A percentile compares a stretch with the other conserved stretches of the same genome.
phyloP scores from a whole-genome alignment of 2,113 vertebrate genomes.

The human (Homo sapiens) region DNA sequence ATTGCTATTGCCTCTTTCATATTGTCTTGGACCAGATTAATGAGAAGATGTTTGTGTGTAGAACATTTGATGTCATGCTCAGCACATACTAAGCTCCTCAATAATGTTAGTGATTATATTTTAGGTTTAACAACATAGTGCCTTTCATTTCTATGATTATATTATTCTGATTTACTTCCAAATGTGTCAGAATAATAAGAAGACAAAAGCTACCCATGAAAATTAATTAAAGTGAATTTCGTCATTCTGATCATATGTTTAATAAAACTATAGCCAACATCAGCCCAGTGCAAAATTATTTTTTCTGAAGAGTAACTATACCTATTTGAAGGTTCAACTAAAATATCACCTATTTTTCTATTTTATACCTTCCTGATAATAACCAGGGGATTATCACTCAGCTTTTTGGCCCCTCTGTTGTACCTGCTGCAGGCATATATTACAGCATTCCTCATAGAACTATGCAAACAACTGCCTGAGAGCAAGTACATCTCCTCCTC shows the following conservation, averaged over 20 bases:
- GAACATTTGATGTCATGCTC: not conserved
- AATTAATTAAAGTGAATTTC: conserved; percentile 9
- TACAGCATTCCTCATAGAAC: not conserved
- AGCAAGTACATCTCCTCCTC: not conserved
- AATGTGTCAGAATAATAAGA: not conserved
- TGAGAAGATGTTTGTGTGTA: not conserved
- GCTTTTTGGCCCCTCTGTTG: not conserved
- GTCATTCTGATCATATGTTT: not conserved
- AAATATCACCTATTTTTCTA: not conserved
- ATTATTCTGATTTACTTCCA: conserved; percentile 16
- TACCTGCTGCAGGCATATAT: not conserved
- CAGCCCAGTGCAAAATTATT: not conserved
- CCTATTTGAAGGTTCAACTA: not conserved
- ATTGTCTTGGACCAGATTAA: not conserved
- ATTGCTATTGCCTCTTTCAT: not conserved
- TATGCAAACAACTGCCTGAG: not conserved
- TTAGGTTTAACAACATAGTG: not conserved
- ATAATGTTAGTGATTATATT: not conserved
- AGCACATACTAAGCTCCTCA: not conserved
- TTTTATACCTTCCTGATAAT: not conserved
- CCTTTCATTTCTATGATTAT: not conserved
- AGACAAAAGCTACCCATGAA: not conserved
- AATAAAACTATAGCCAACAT: not conserved
- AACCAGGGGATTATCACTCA: not conserved
- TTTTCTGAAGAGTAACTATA: not conserved